These are phyloP conservation scores for Ctena decussata DNA, from an alignment of 2,888 invertebrate genomes.

Conservation along the genomic window DNA sequence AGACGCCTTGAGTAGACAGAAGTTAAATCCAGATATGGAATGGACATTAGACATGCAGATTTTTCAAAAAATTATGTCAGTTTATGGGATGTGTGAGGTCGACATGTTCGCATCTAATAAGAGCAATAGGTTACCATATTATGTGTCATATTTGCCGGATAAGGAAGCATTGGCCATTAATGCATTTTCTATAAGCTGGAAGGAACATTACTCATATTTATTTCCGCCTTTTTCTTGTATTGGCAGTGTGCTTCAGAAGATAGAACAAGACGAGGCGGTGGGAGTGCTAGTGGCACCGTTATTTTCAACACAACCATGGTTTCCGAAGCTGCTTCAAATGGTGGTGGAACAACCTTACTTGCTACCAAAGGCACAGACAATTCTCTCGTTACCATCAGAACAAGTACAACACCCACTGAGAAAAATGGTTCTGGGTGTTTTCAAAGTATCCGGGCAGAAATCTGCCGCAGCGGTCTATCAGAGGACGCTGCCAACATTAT, in stretches of 20 bases:
- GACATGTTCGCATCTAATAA: constrained; percentile 61
- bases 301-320: constrained; percentile 44
- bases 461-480: background rate
- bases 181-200: constrained; percentile 58
- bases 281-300: constrained; percentile 42
- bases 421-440: constrained; percentile 5
- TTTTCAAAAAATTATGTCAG: background rate
- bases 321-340: constrained; percentile 22
- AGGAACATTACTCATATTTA: constrained; percentile 22
- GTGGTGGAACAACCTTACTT: background rate
- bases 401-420: constrained; percentile 6
- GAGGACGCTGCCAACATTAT: background rate
- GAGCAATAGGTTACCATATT: constrained; percentile 18
- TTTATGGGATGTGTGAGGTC: background rate
- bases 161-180: constrained; percentile 35
- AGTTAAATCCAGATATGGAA: constrained; percentile 31
- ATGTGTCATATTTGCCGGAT: constrained; percentile 50
- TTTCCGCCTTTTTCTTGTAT: constrained; percentile 59
- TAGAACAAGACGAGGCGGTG: constrained; percentile 28
- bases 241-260: constrained; percentile 42
- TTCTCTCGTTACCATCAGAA: background rate
- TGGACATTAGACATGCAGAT: constrained; percentile 13
- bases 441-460: constrained; percentile 16
- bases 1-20: constrained; percentile 15
- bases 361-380: background rate